Base-by-base conservation (phyloP, 2,113 vertebrate species). In the Deroptyus accipitrinus region DNA sequence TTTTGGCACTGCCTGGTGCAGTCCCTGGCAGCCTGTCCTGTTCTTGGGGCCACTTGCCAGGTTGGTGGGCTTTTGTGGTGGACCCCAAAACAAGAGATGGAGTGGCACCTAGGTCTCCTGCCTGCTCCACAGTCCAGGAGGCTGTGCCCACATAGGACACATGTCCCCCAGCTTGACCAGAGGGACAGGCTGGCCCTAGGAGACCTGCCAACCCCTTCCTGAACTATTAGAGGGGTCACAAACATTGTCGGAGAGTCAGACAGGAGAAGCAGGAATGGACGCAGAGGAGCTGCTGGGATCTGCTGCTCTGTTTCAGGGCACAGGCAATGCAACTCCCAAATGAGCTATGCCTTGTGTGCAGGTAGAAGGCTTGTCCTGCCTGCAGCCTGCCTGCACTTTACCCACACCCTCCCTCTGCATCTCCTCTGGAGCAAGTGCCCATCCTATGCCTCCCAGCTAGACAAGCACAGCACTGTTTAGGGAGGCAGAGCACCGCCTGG, bases 261-360 rank as follows among this genome's bases (percentile, higher is more conserved):
- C 27, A 49, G 41, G 51, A 23, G 17, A 27, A 72, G 89, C 72
- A 80, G 64, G 11, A 44, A 19, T 20, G n/a, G 37, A 51, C 48
- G 39, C 3, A 6, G 57, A 67, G n/a, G 7, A 75, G 20, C 18
- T 79, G 15, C 69, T 81, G 85, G 20, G 15, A 44, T 88, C 46
- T 57, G 24, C 16, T 83, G 11, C 27, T 35, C 23, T 62, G 31
- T 82, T 87, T 84, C 13, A 39, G 81, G 44, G 11, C 69, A 28
- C 75, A 22, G 49, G 14, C 0, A 0, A 15, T n/a, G n/a, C n/a
- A 35, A 59, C 12, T 75, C n/a, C 44, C 30, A 12, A 31, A 31
- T 0, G 18, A 57, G 30, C 1, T 1, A 24, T 52, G n/a, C 41
- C 28, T 25, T 33, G 22, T 2, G 1, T 16, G 33, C 0, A 2